Evolutionary conservation across 1,140 invertebrate species (phyloP), one percentile per base, ranked within the genome.

Genomic region (Protaetia brevitarsis): DNA sequence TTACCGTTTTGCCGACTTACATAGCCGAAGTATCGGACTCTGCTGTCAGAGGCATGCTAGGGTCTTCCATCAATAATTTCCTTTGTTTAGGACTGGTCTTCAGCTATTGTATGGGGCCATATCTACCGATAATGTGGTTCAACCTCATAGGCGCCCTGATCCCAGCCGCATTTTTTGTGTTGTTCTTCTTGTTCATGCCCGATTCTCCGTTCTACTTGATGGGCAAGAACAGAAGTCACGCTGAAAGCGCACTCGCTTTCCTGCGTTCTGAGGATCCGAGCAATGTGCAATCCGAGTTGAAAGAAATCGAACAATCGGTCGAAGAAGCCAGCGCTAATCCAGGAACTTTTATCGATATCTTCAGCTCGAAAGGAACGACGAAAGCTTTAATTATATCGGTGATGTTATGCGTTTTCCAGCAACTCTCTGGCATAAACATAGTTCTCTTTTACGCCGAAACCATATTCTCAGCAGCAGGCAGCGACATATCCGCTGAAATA

Each of bases 361-460:
- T 65, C 34, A 65, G 73, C 19, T 80, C 78, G 3, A 79, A 79
- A 45, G 78, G 80, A 1, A 84, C 85, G 71, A 78, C 82, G 11
- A 88, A 86, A 67, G 88, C 87, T 0, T 77, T 94, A 61, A 80
- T 88, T 34, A 87, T 91, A 30, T 88, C 87, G 0, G 84, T 87
- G 62, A 83, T 85, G 0, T 78, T 94, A 30, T 87, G 91, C 51
- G 77, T 84, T 58, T 88, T 90, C 76, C 90, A 92, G 72, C 90
- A 92, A 76, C 79, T 92, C 7, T 88, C 87, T 1, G 92, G 92
- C 16, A 91, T 92, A 71, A 94, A 93, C 76, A 89, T 89, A 3
- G 87, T 95, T 0, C 83, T 94, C 19, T 93, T 93, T 76, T 93
- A 91, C 76, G 86, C 90, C 66, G 84, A 88, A 41, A 81, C 78